Evolutionary conservation across 2,888 invertebrate genomes (phyloP).

Genomic region (Melolontha melolontha): DNA sequence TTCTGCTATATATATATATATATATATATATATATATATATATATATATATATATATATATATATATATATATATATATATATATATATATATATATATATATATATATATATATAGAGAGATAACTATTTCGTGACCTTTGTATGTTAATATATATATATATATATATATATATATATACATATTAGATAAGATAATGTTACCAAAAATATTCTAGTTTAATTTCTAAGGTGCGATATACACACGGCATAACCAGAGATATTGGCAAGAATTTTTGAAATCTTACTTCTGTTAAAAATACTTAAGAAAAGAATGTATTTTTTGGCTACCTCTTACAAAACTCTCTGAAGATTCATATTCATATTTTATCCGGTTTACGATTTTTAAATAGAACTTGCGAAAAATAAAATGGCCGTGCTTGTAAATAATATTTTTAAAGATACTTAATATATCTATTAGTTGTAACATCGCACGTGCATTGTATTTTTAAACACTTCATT

Average conservation of each 20-base stretch:
- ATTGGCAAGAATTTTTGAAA: conserved; percentile 38
- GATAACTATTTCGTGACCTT: too few species aligned
- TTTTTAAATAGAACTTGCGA: conserved; percentile 24
- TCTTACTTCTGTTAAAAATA: conserved; percentile 46
- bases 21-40: not conserved
- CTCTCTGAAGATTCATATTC: conserved; percentile 31
- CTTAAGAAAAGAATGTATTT: conserved; percentile 45
- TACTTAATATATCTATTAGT: conserved; percentile 7
- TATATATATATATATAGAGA: not conserved
- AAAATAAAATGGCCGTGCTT: conserved; percentile 1
- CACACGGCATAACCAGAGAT: not conserved
- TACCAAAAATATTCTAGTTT: not conserved
- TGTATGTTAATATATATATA: too few species aligned
- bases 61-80: not conserved
- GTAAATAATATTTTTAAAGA: conserved; percentile 15
- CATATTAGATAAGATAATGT: too few species aligned
- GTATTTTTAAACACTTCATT: conserved; percentile 18
- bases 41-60: not conserved
- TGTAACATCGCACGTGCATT: conserved; percentile 11
- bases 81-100: not conserved
- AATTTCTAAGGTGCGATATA: not conserved
- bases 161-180: not conserved
- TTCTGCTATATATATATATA: not conserved
- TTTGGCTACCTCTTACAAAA: conserved; percentile 39
- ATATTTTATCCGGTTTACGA: conserved; percentile 35